phyloP scores from a whole-genome alignment of 2,888 invertebrate species.

The Beris chalybata region DNA sequence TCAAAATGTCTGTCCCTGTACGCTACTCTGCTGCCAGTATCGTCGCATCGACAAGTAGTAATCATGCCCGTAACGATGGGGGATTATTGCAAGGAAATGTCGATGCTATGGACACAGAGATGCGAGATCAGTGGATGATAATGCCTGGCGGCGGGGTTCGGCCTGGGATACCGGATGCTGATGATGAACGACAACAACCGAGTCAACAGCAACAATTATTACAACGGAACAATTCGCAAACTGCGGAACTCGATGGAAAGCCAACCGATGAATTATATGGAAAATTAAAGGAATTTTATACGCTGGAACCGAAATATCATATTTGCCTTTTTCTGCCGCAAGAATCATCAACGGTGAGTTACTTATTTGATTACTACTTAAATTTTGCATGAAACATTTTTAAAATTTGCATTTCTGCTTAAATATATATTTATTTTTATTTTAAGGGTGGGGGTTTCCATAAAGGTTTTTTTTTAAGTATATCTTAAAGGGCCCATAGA shows the following conservation, averaged over 20 bases:
- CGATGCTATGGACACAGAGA: constrained; percentile 45
- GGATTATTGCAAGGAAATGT: constrained; percentile 41
- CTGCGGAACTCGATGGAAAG: constrained; percentile 33
- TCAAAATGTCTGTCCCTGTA: constrained; percentile 59
- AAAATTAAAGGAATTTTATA: constrained; percentile 68
- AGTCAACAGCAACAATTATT: constrained; percentile 42
- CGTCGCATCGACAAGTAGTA: constrained; percentile 46
- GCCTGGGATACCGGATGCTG: constrained; percentile 67
- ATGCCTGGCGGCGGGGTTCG: constrained; percentile 60
- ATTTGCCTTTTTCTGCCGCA: constrained; percentile 67
- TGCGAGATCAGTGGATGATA: constrained; percentile 52
- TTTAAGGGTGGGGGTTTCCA: too few relatives aligned
- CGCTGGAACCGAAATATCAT: constrained; percentile 71
- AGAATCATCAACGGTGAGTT: constrained; percentile 64
- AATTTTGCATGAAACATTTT: too few relatives aligned
- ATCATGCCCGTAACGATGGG: constrained; percentile 45
- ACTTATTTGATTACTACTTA: background rate
- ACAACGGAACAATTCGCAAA: constrained; percentile 40
- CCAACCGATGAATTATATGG: constrained; percentile 58
- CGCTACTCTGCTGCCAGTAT: constrained; percentile 57
- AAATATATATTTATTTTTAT: too few relatives aligned
- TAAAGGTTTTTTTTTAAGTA: too few relatives aligned
- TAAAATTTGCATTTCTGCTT: too few relatives aligned
- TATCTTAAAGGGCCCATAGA: too few relatives aligned
- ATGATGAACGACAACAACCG: constrained; percentile 40